A percentile compares a stretch with the other conserved stretches of the same genome.
phyloP scores from a whole-genome alignment of 2,888 invertebrate genomes.

The Oligia fasciuncula region DNA sequence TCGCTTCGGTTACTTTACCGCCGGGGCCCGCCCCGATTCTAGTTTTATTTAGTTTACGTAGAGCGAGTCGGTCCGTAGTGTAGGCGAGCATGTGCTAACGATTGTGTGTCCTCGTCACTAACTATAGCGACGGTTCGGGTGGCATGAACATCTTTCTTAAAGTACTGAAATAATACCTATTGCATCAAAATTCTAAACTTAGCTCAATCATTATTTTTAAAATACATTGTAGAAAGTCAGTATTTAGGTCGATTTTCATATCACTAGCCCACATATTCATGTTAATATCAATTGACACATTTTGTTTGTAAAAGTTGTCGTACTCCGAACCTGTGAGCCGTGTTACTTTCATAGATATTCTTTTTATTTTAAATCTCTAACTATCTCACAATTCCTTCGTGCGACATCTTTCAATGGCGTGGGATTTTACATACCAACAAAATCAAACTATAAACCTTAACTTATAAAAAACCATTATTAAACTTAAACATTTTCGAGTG shows the following conservation, averaged over 20 bases:
- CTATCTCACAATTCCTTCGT: conserved; percentile 50
- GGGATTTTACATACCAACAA: conserved; percentile 63
- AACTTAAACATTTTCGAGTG: conserved; percentile 60
- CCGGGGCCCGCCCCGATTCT: conserved; percentile 58
- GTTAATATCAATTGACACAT: conserved; percentile 72
- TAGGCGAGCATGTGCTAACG: conserved; percentile 72
- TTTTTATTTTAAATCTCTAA: conserved; percentile 33
- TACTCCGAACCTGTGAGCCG: conserved; percentile 60
- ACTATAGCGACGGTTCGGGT: conserved; percentile 66
- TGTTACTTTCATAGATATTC: conserved; percentile 11
- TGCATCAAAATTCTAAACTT: conserved; percentile 17
- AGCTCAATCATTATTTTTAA: conserved; percentile 20
- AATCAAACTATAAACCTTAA: conserved; percentile 58
- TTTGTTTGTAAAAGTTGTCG: conserved; percentile 79
- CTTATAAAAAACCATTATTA: conserved; percentile 56
- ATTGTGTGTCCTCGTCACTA: conserved; percentile 71
- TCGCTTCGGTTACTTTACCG: conserved; percentile 65
- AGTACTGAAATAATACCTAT: conserved; percentile 31
- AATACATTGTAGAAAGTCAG: conserved; percentile 20
- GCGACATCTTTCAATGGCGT: conserved; percentile 65
- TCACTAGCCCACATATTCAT: conserved; percentile 71
- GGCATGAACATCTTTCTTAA: conserved; percentile 64
- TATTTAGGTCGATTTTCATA: conserved; percentile 70
- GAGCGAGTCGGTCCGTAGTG: conserved; percentile 71
- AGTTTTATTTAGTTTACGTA: conserved; percentile 66